phyloP scores from a whole-genome alignment of 1,140 invertebrate species.

The Zaprionus vittiger region DNA sequence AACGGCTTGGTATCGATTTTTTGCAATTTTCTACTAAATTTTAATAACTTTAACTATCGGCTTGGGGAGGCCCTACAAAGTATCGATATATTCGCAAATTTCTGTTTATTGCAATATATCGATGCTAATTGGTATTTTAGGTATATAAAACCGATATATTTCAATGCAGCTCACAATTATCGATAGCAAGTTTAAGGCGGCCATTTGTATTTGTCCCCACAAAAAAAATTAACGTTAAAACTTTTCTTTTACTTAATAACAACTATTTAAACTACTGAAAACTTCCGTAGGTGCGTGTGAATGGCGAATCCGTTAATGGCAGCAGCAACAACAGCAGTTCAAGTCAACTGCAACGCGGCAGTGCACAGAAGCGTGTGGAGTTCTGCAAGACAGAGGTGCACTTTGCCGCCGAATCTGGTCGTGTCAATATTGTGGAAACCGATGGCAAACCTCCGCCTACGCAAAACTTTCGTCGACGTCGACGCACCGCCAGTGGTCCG shows the following conservation, averaged over 20 bases:
- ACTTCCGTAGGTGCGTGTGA: conserved; percentile 66
- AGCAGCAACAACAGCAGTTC: conserved; percentile 82
- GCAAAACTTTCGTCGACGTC: conserved; percentile 89
- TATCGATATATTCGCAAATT: too few species aligned
- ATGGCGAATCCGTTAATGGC: conserved; percentile 42
- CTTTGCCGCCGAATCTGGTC: conserved; percentile 92
- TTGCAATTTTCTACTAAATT: background rate
- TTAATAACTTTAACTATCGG: too few species aligned
- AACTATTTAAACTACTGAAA: background rate
- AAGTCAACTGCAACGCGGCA: conserved; percentile 49
- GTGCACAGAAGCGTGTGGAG: conserved; percentile 89
- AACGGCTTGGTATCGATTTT: background rate
- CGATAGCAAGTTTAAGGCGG: background rate
- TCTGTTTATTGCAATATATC: background rate
- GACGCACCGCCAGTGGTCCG: conserved; percentile 85
- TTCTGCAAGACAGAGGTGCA: conserved; percentile 95
- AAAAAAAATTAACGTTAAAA: background rate
- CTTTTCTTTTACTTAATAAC: background rate
- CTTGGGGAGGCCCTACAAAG: too few species aligned
- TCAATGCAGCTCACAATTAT: background rate
- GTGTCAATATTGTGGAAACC: conserved; percentile 93
- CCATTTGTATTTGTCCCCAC: background rate
- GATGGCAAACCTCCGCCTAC: conserved; percentile 93
- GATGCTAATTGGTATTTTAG: background rate
- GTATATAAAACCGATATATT: background rate